These are phyloP conservation scores for Taxidea taxus DNA, from an alignment of 2,113 vertebrate genomes.

Conservation along the genomic window DNA sequence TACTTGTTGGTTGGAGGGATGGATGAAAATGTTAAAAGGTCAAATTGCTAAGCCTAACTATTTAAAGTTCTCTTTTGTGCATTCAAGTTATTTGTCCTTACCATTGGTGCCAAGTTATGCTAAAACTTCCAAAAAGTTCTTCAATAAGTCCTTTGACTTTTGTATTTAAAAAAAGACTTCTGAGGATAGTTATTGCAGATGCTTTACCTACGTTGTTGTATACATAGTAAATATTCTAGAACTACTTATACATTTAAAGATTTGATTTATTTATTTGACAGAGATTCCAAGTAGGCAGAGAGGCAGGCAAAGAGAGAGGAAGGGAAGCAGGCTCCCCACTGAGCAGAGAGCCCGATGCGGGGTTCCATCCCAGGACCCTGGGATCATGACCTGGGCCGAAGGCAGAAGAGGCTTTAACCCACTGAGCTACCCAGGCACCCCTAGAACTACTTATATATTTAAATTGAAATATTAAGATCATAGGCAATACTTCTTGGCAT, in stretches of 20 bases:
- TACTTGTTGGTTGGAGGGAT: not conserved
- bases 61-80: constrained; percentile 32
- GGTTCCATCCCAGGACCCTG: too few species aligned
- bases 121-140: constrained; percentile 51
- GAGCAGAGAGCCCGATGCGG: too few species aligned
- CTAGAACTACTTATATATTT: not conserved
- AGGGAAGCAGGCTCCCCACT: too few species aligned
- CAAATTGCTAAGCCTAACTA: not conserved
- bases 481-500: not conserved
- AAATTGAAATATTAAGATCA: not conserved
- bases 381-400: too few species aligned
- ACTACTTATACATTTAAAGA: not conserved
- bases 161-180: not conserved
- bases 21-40: constrained; percentile 24
- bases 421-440: too few species aligned
- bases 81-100: constrained; percentile 37
- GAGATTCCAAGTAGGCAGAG: too few species aligned
- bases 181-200: not conserved
- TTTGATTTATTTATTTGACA: too few species aligned
- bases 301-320: too few species aligned
- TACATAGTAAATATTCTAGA: not conserved
- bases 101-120: constrained; percentile 38
- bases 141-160: constrained; percentile 21
- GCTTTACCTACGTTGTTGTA: not conserved
- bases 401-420: too few species aligned